Evolutionary conservation across 2,888 invertebrate species (phyloP).

Genomic region (Ornithoptera priamus): DNA sequence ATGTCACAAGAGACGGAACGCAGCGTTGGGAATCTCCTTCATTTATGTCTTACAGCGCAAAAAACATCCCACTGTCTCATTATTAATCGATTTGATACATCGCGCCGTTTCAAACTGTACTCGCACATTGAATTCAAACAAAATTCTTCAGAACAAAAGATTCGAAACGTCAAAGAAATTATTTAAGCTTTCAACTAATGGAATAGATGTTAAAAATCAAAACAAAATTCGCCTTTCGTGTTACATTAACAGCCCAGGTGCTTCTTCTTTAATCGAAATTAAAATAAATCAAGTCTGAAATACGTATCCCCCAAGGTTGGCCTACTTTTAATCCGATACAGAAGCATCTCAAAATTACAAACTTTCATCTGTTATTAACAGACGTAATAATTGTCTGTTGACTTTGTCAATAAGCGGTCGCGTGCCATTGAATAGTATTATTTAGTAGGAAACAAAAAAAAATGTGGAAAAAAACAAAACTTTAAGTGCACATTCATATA

Average conservation of each 20-base stretch:
- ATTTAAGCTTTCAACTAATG: constrained; percentile 15
- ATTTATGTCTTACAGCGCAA: constrained; percentile 36
- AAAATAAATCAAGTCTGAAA: constrained; percentile 25
- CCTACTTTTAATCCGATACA: constrained; percentile 20
- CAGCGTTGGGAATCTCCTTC: constrained; percentile 54
- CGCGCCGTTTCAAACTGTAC: constrained; percentile 33
- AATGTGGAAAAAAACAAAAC: constrained; percentile 68
- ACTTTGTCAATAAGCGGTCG: constrained; percentile 64
- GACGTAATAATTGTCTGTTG: constrained; percentile 65
- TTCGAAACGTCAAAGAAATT: constrained; percentile 4
- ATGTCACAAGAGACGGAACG: constrained; percentile 46
- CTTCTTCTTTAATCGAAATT: constrained; percentile 24
- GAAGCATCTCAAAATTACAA: constrained; percentile 12
- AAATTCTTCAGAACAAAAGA: constrained; percentile 9
- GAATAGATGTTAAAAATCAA: constrained; percentile 24
- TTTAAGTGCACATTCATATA: constrained; percentile 50
- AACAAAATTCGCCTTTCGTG: constrained; percentile 25
- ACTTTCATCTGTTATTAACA: constrained; percentile 51
- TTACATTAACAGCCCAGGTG: constrained; percentile 30
- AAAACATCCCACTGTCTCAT: constrained; percentile 39
- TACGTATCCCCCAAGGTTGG: constrained; percentile 20
- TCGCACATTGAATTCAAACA: constrained; percentile 32
- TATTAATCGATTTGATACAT: constrained; percentile 39
- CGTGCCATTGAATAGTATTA: constrained; percentile 66
- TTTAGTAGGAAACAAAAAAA: constrained; percentile 63